Conservation (phyloP, 2,113 vertebrate genomes). For the Raja brachyura region DNA sequence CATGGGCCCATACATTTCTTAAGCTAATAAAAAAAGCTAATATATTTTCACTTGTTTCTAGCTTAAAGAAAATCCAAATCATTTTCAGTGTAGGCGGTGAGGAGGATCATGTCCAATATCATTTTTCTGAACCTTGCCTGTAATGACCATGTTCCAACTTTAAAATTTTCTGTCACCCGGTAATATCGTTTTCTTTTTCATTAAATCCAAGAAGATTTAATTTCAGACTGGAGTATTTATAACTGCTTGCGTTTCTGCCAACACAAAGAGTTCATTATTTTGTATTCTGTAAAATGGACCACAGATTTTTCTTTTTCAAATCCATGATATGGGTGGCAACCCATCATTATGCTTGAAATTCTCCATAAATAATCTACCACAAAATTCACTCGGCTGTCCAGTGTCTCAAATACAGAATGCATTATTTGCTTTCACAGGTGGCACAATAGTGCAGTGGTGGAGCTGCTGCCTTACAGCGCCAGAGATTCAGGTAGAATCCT, state of each 20-base stretch:
- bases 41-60: slow-evolving; percentile 8
- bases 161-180: background rate
- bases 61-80: background rate
- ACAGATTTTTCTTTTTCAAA: background rate
- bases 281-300: background rate
- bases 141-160: background rate
- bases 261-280: background rate
- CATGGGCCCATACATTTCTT: background rate
- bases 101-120: background rate
- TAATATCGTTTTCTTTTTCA: slow-evolving; percentile 33
- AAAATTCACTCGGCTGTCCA: background rate
- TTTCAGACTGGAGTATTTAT: background rate
- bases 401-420: background rate
- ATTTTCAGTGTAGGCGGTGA: background rate
- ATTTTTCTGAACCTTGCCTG: background rate
- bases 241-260: slow-evolving; percentile 1
- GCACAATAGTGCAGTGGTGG: too few relatives aligned
- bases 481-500: too few relatives aligned
- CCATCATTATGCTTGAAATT: background rate
- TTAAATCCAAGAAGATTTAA: slow-evolving; percentile 28
- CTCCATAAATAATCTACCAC: background rate
- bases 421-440: background rate
- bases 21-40: background rate
- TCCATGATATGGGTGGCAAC: background rate
- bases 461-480: too few relatives aligned